Conservation (phyloP, 2,888 invertebrate species). For the Fabriciana adippe region DNA sequence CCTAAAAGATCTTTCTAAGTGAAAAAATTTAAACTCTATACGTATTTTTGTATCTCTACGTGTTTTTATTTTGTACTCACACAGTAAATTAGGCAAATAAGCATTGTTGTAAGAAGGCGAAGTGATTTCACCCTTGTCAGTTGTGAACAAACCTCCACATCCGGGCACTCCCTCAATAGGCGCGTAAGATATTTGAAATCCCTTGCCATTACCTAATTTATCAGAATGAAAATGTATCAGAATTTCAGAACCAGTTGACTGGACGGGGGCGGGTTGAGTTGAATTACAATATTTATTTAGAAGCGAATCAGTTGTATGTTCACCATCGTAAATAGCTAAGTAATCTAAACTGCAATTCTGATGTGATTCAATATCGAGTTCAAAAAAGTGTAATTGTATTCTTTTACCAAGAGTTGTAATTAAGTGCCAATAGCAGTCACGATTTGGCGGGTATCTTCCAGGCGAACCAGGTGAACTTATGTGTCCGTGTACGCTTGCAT, state of each 20-base stretch:
- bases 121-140: slow-evolving; percentile 83
- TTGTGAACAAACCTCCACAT: slow-evolving; percentile 90
- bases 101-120: slow-evolving; percentile 83
- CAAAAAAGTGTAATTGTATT: slow-evolving; percentile 91
- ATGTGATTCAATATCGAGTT: slow-evolving; percentile 88
- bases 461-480: slow-evolving; percentile 95
- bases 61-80: slow-evolving; percentile 91
- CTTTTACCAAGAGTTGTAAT: slow-evolving; percentile 86
- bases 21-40: slow-evolving; percentile 85
- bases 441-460: slow-evolving; percentile 91
- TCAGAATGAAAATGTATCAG: slow-evolving; percentile 92
- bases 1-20: slow-evolving; percentile 81
- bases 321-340: slow-evolving; percentile 85
- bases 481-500: slow-evolving; percentile 85
- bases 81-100: slow-evolving; percentile 83
- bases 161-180: slow-evolving; percentile 88
- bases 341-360: slow-evolving; percentile 89
- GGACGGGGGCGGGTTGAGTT: slow-evolving; percentile 87
- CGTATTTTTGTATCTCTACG: slow-evolving; percentile 84
- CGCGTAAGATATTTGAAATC: slow-evolving; percentile 93
- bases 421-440: slow-evolving; percentile 92
- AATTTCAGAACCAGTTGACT: slow-evolving; percentile 84
- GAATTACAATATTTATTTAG: slow-evolving; percentile 89
- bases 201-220: slow-evolving; percentile 83
- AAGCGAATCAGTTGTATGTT: slow-evolving; percentile 67